A percentile compares a stretch with the other conserved stretches of the same genome.
Conservation (phyloP, 1,140 invertebrate genomes). For the Leucophenga varia region DNA sequence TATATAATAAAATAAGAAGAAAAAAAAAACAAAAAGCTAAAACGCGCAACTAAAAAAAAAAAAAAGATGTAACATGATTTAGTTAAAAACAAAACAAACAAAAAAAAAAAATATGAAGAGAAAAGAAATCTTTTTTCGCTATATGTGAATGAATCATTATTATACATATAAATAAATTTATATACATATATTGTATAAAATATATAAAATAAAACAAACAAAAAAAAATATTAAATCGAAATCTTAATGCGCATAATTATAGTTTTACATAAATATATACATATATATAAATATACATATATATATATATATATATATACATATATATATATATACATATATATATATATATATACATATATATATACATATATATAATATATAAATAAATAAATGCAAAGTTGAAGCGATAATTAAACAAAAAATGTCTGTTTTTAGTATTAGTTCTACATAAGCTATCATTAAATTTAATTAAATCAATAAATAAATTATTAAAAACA, state of each 20-base stretch:
- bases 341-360: constrained; percentile 7
- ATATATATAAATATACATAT: constrained; percentile 17
- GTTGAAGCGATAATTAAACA: constrained; percentile 9
- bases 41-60: no score
- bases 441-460: no score
- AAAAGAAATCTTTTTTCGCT: no score
- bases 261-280: constrained; percentile 16
- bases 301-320: constrained; percentile 16
- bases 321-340: constrained; percentile 9
- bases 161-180: constrained; percentile 25
- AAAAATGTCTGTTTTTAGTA: constrained; percentile 23
- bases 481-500: no score
- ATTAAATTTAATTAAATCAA: no score
- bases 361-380: constrained; percentile 14
- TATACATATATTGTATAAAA: constrained; percentile 21
- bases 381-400: constrained; percentile 21
- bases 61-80: no score
- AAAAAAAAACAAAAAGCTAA: constrained; percentile 12
- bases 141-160: neutral
- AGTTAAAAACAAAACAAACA: no score
- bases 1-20: constrained; percentile 12
- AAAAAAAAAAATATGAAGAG: constrained; percentile 9
- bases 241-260: no score
- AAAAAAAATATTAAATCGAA: constrained; percentile 6
- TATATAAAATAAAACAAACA: neutral